Percentiles rank a stretch among this genome's conserved stretches.
Conservation (phyloP, 2,888 invertebrate species). For the Timandra comae region DNA sequence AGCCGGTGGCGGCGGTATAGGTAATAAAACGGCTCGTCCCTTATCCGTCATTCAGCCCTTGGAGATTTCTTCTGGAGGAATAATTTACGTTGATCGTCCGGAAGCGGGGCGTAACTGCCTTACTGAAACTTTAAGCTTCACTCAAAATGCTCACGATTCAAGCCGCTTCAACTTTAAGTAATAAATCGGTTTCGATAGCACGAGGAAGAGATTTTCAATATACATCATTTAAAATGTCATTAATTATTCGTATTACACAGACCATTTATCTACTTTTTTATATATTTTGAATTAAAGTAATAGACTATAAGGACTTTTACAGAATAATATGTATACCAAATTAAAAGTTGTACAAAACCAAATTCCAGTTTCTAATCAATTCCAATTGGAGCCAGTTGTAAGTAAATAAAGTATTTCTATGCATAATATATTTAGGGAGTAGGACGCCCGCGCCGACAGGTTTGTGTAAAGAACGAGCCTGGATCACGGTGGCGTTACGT, state of each 20-base stretch:
- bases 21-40: slow-evolving; percentile 72
- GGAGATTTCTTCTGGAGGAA: slow-evolving; percentile 73
- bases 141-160: slow-evolving; percentile 67
- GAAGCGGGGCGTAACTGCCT: slow-evolving; percentile 73
- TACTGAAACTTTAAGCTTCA: slow-evolving; percentile 75
- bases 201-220: no score
- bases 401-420: no score
- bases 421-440: no score
- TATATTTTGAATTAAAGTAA: no score
- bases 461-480: slow-evolving; percentile 3
- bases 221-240: no score
- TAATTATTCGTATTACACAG: no score
- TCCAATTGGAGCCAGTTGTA: no score
- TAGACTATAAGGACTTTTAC: no score
- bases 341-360: no score
- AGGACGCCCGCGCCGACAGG: slow-evolving; percentile 2
- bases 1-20: slow-evolving; percentile 54
- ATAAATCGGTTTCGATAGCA: slow-evolving; percentile 66
- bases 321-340: no score
- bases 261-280: no score
- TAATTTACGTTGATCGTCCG: slow-evolving; percentile 75
- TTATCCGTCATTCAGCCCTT: slow-evolving; percentile 75
- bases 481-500: slow-evolving; percentile 44
- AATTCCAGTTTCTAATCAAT: no score
- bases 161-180: slow-evolving; percentile 64